Base-by-base conservation (phyloP, 2,113 vertebrate genomes). In the Hoplias malabaricus region DNA sequence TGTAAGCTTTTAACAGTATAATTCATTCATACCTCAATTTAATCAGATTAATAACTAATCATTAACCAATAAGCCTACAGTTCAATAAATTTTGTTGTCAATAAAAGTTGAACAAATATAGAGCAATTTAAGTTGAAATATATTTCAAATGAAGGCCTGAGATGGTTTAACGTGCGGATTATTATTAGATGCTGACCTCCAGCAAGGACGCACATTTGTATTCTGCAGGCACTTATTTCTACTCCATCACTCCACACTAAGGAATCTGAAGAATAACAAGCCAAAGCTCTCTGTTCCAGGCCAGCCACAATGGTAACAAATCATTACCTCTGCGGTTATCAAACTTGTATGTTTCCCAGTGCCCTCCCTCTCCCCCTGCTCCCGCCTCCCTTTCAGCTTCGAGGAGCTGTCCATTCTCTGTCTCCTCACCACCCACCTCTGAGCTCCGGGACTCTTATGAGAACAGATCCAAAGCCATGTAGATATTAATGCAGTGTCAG, bases 401-500 rank as follows among this genome's bases (percentile, higher is more conserved):
- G 4, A n/a, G 34, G 33, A 29, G 65, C 54, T 69, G 76, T 63
- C 61, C 29, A 34, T 73, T 63, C 29, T 61, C 25, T 14, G 36
- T 65, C 59, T 62, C 27, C 69, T 42, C 53, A 67, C 62, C 54
- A 62, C 79, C 54, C 67, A 78, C 75, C 62, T 54, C 27, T 82
- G 31, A 19, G 73, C 75, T 73, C 63, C 69, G 61, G 46, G 54
- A 33, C 43, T 71, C 48, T 50, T 62, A 70, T 73, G 62, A 68
- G 21, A 78, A 78, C 78, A 75, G 19, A 74, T 79, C 36, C 68
- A 31, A 69, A n/a, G 25, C 27, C 50, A 21, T 83, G 75, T 84
- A 78, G 78, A 86, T 84, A 82, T 86, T 82, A 83, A 83, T 85
- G 76, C 80, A 82, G 69, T 75, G 82, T 84, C 82, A 86, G 75